Evolutionary conservation across 2,888 invertebrate genomes (phyloP), one percentile per base, ranked within the genome.

Genomic region (Spicauda simplicius): DNA sequence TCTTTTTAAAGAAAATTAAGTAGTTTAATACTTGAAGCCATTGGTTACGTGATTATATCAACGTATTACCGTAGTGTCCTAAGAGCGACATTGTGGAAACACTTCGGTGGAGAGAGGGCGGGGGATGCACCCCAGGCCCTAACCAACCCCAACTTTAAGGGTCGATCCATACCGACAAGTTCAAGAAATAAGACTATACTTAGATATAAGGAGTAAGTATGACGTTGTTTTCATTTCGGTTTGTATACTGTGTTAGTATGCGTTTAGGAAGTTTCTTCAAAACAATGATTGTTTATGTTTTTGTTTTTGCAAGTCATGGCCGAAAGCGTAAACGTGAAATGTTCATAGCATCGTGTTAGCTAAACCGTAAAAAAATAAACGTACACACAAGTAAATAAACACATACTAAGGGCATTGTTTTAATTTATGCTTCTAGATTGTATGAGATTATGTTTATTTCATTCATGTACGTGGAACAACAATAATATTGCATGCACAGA

Each of bases 141-240:
- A 68, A 69, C 70, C 72, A 69, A 69, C 73, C 74, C 72, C 69
- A 70, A 72, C 48, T 53, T 41, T 45, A 56, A 66, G 71, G 71
- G 72, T 66, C 63, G 64, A 70, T 69, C 71, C 71, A 68, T 59
- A 33, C 45, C 53, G 57, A 37, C 16, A 37, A 33, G 60, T 33
- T 57, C 25, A 58, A 18, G 14, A 19, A 45, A 30, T 61, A 60
- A 10, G 12, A 4, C n/a, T 30, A n/a, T 20, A 45, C 12, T 3
- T 20, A 45, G 20, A 5, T 52, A 30, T 48, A 48, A 45, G n/a
- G n/a, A 18, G 33, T 33, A 33, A 10, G 33, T 10, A 33, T 6
- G 33, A 48, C 6, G 16, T 16, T 48, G 16, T 48, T 48, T 41
- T 48, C 6, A 48, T 48, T 48, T 16, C 16, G n/a, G 16, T 48